Base-by-base conservation (phyloP, 2,113 vertebrate genomes). In the Galbula dea region DNA sequence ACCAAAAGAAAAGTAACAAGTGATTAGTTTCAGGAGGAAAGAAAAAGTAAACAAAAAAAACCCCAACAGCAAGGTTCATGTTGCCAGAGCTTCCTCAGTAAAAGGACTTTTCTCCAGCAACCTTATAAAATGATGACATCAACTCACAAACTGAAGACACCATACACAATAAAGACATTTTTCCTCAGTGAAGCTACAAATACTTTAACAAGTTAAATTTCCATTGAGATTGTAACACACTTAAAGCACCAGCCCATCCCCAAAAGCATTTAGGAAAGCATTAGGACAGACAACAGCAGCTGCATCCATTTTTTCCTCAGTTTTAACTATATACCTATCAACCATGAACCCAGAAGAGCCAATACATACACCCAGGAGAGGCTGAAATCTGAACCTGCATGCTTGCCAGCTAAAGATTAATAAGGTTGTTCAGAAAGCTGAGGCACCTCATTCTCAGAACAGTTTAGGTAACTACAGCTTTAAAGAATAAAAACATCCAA, bases 1-100 rank as follows among this genome's bases (percentile, higher is more conserved):
- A 84, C 26, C 16, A 93, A 96, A 82, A 94, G 72, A 37, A 96
- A 95, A 96, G 71, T 20, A 96, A 85, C n/a, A 73, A 83, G 36
- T 39, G 21, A 30, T 78, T 67, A 68, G 46, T 29, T 48, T 46
- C 49, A 68, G 39, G 11, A 62, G 15, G 49, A 63, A 68, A 37
- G 4, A 8, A 22, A 46, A 22, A 32, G 12, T n/a, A 4, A n/a
- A 13, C 36, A 3, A 16, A 3, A n/a, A 6, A 43, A 5, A 1
- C 62, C 75, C 20, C 27, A 91, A 13, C 76, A 51, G 29, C 37
- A 69, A 89, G 37, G 30, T 51, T 88, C 36, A 34, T 18, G 27
- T 9, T 52, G 45, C n/a, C 52, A 88, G 49, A 76, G 55, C 37
- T 72, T 65, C 57, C 73, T 54, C 41, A 72, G 46, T 22, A 79